phyloP scores from a whole-genome alignment of 2,797 vertebrate genomes.

The Phrynocephalus guinanensis region DNA sequence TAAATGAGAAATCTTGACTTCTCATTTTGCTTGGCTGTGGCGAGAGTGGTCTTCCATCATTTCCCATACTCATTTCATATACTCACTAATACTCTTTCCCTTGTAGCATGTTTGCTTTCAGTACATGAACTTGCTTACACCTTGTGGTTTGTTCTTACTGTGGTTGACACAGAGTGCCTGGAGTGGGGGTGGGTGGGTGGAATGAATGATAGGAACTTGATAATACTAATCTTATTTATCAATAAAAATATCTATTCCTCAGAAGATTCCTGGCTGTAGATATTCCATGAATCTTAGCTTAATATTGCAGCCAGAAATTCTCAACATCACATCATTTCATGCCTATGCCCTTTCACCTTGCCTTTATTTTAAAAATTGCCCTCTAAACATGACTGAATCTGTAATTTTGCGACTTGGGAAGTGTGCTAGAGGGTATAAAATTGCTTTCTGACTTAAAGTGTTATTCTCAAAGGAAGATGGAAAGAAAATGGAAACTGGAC shows the following conservation, averaged over 20 bases:
- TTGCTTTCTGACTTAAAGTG: conserved; percentile 1
- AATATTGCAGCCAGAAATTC: neutral
- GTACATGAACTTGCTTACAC: neutral
- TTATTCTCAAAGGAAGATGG: neutral
- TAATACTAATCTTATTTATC: conserved; percentile 27
- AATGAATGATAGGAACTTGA: neutral
- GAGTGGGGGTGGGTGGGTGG: neutral
- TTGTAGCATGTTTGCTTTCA: neutral
- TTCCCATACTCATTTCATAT: neutral
- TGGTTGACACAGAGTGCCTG: neutral
- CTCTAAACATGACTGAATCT: neutral
- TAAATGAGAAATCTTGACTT: neutral
- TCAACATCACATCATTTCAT: neutral
- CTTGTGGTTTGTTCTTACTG: neutral
- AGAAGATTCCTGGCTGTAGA: conserved; percentile 1
- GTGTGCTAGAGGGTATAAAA: conserved; percentile 9
- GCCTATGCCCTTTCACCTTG: neutral
- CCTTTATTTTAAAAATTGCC: neutral
- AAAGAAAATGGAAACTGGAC: neutral
- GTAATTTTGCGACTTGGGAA: conserved; percentile 7
- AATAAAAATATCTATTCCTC: conserved; percentile 27
- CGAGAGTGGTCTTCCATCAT: neutral
- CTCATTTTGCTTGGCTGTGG: neutral
- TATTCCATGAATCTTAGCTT: neutral
- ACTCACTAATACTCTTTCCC: neutral